Percentiles rank a stretch among this genome's conserved stretches.
Conservation (phyloP, 2,113 vertebrate genomes). For the Apeltes quadracus region DNA sequence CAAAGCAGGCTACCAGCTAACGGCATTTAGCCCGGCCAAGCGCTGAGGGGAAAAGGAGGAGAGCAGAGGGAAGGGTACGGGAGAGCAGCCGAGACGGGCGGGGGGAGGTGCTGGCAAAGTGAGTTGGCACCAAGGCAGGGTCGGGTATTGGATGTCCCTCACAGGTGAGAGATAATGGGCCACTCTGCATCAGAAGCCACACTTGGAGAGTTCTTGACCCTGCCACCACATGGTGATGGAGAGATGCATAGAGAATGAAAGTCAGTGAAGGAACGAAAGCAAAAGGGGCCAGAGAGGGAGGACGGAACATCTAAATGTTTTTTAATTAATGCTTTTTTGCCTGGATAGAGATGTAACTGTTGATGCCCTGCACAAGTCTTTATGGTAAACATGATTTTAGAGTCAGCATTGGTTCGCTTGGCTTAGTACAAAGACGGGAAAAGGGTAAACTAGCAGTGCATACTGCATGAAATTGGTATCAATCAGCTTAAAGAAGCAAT, state of each 20-base stretch:
- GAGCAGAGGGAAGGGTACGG: conserved; percentile 38
- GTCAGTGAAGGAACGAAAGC: conserved; percentile 5
- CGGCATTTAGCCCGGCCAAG: conserved; percentile 77
- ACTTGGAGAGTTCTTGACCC: conserved; percentile 86
- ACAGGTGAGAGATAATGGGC: conserved; percentile 83
- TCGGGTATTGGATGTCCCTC: conserved; percentile 86
- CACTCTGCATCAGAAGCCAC: conserved; percentile 76
- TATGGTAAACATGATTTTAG: neutral
- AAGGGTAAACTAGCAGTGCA: neutral
- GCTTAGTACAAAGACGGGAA: neutral
- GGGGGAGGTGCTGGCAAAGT: conserved; percentile 59
- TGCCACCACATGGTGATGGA: conserved; percentile 73
- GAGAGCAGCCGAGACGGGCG: conserved; percentile 31
- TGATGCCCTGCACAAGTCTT: neutral
- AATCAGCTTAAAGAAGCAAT: neutral
- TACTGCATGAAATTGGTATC: neutral
- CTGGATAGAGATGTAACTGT: neutral
- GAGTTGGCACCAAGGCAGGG: conserved; percentile 83
- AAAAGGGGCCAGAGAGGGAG: neutral
- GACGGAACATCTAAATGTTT: neutral
- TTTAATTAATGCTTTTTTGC: conserved; percentile 10
- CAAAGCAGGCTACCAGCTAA: conserved; percentile 83
- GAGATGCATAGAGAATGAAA: conserved; percentile 43
- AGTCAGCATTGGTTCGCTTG: neutral
- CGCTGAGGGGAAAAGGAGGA: conserved; percentile 34